Percentiles rank a stretch among this genome's conserved stretches.
phyloP scores from a whole-genome alignment of 2,888 invertebrate genomes.

The Anthrax anthrax region DNA sequence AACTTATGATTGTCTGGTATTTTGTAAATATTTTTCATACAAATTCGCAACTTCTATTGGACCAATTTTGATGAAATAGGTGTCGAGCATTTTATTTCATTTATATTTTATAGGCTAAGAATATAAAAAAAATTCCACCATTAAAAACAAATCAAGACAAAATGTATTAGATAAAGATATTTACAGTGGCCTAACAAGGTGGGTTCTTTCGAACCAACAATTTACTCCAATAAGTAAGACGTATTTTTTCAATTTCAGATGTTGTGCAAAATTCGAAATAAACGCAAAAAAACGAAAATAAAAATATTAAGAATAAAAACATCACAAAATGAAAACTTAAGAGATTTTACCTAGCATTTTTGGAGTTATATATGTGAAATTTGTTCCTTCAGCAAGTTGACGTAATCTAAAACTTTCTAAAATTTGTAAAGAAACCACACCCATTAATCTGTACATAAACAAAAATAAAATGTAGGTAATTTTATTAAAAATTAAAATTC shows the following conservation, averaged over 20 bases:
- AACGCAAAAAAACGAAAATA: constrained; percentile 1
- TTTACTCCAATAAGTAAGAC: constrained; percentile 3
- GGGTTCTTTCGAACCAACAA: constrained; percentile 5
- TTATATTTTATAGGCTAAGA: constrained; percentile 10
- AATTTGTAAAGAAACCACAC: constrained; percentile 48
- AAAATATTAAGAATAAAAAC: too few relatives aligned
- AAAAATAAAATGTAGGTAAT: neutral
- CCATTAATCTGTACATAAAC: neutral
- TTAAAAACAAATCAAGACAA: too few relatives aligned
- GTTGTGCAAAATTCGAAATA: constrained; percentile 27
- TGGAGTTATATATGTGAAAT: constrained; percentile 32
- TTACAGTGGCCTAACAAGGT: constrained; percentile 7
- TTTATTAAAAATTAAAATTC: too few relatives aligned
- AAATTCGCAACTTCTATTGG: too few relatives aligned
- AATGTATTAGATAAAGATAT: neutral
- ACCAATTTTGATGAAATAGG: too few relatives aligned
- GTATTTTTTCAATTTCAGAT: constrained; percentile 27
- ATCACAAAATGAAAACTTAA: neutral
- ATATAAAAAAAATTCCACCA: too few relatives aligned
- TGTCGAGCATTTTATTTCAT: constrained; percentile 11
- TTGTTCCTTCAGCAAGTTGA: constrained; percentile 40
- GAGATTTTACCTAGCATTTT: constrained; percentile 24
- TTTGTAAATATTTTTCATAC: too few relatives aligned
- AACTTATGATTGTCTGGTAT: too few relatives aligned
- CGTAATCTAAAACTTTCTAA: constrained; percentile 50